Evolutionary conservation across 2,797 vertebrate genomes (phyloP), one percentile per base, ranked within the genome.

Genomic region (Hybognathus amarus): DNA sequence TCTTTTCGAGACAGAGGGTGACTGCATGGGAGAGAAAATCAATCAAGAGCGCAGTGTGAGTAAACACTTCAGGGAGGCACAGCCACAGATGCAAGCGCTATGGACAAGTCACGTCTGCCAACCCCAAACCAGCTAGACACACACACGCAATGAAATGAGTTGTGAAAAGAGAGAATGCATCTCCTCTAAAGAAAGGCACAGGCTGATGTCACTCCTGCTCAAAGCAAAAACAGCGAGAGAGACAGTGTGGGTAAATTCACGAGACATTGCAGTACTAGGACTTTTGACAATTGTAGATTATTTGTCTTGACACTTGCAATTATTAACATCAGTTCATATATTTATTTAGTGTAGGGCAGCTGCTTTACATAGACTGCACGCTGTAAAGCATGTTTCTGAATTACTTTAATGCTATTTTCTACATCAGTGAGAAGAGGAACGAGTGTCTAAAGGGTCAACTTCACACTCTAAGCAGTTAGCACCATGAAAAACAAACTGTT

Each of bases 41-140:
- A 84, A 78, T 87, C 56, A 79, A 83, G 78, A 67, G 50, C 68
- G 27, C 64, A 86, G 79, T 86, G 38, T 89, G 85, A 50, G 84
- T 47, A 90, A 77, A 91, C 82, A 89, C 88, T 83, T 89, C 86
- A 86, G 86, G 87, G 75, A 85, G 88, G 75, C 87, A 89, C 86
- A 80, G 71, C 82, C 86, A 83, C 83, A 83, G 77, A 87, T 76
- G 77, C 85, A 83, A 83, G 80, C 45, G 80, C 68, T 77, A 74
- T 69, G 82, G 84, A 86, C 82, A 74, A 85, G 85, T 73, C 80
- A 79, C 81, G 85, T 79, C 86, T 92, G 85, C 81, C 87, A 85
- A n/a, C 87, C 86, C 69, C 5, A 56, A 89, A 85, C 54, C 33
- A 89, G 83, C 61, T 40, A 77, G 78, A 83, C 77, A 40, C 81